Base-by-base conservation (phyloP, 2,888 invertebrate species). In the Drosophila tanythrix region DNA sequence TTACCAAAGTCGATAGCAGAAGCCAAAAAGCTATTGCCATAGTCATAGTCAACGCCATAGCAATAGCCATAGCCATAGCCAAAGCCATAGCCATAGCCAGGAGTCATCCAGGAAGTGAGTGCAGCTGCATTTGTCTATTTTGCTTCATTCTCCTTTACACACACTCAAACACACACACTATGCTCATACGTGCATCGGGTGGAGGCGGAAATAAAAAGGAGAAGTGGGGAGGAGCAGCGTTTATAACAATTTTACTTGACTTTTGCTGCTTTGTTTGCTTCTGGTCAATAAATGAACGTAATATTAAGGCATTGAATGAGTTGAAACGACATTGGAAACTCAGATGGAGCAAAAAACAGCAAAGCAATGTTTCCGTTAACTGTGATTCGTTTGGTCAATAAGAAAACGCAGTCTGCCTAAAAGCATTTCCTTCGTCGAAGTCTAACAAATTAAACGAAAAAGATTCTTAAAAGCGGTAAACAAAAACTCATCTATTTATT, bases 211-310 rank as follows among this genome's bases (percentile, higher is more conserved):
- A 21, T 7, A 7, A 15, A 13, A 13, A 10, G 13, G 13, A 31
- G 36, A 18, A 4, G 25, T 18, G 3, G 29, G 15, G 3, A 33
- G 33, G 33, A 35, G 55, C 70, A 79, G 61, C 85, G 71, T 85
- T 89, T 88, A 89, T 64, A 83, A 79, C 86, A 89, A 85, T 85
- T 85, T 86, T 57, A 74, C 75, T 80, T 83, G 90, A 86, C 84
- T 85, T 79, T 55, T 78, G 79, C 64, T 63, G 65, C 56, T 65
- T 69, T 90, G 89, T 90, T 85, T 85, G 89, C 70, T 56, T 25
- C 65, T 57, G 87, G 83, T 88, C 90, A 85, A 85, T 88, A 85
- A 88, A 85, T 85, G 85, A 85, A 83, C 79, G 89, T 71, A 81
- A 85, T 85, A 85, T 85, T 78, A 83, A 74, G 83, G 75, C 86